Percentiles rank a stretch among this genome's conserved stretches.
These are phyloP conservation scores for Camelus bactrianus DNA, from an alignment of 2,113 vertebrate genomes.

Conservation along the genomic window DNA sequence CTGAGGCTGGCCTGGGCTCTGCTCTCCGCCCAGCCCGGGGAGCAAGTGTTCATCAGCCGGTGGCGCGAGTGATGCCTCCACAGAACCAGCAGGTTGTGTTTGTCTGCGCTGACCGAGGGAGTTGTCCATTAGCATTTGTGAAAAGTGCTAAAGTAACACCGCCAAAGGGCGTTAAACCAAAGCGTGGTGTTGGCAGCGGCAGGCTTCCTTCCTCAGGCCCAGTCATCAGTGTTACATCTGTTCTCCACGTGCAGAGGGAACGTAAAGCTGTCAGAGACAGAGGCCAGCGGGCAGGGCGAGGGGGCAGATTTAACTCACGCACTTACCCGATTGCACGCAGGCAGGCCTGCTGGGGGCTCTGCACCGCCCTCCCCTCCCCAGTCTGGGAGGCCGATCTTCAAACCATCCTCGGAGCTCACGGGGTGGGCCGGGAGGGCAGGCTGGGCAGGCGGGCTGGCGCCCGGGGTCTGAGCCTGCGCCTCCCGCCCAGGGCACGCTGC, in stretches of 20 bases:
- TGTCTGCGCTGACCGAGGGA: conserved; percentile 42
- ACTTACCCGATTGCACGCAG: fast-evolving
- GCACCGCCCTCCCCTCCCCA: fast-evolving
- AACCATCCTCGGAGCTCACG: not conserved
- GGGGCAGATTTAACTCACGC: fast-evolving
- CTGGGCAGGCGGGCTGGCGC: not conserved
- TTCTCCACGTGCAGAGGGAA: not conserved
- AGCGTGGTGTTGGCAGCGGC: not conserved
- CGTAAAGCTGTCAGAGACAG: not conserved
- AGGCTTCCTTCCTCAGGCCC: not conserved
- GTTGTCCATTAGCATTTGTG: conserved; percentile 55
- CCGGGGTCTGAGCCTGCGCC: not conserved
- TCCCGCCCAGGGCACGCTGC: conserved; percentile 93
- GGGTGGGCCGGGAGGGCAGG: too few species aligned
- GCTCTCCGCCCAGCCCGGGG: not conserved
- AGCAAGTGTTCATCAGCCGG: not conserved
- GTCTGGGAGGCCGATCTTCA: not conserved
- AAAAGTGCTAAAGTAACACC: conserved; percentile 51
- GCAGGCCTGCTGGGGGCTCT: too few species aligned
- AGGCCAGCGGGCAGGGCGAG: not conserved
- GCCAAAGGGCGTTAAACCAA: not conserved
- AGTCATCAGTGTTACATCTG: not conserved
- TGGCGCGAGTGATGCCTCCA: not conserved
- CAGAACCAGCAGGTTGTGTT: conserved; percentile 53
- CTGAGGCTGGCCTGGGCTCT: not conserved